phyloP scores from a whole-genome alignment of 1,140 invertebrate species.

The Pinna nobilis region DNA sequence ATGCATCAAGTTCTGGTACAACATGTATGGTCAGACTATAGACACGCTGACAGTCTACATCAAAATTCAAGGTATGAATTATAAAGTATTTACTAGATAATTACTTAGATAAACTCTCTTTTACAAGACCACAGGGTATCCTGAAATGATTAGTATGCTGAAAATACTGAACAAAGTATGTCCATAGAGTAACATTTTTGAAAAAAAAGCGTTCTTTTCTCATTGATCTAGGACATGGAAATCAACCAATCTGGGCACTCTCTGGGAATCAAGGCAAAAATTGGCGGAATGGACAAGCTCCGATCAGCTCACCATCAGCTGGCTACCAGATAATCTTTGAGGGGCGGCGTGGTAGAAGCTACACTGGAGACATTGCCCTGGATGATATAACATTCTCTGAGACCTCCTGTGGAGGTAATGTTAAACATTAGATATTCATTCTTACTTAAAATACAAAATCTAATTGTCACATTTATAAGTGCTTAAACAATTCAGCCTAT shows the following conservation, averaged over 20 bases:
- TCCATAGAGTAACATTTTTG: too few relatives aligned
- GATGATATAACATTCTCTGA: constrained; percentile 79
- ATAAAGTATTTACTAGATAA: background rate
- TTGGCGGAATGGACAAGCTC: constrained; percentile 59
- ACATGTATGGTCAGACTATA: constrained; percentile 67
- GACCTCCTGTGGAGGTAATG: constrained; percentile 71
- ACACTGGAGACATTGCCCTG: constrained; percentile 84
- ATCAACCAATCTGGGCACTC: constrained; percentile 43
- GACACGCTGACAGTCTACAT: constrained; percentile 60
- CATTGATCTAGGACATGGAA: background rate
- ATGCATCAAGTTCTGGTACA: constrained; percentile 72
- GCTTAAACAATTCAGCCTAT: too few relatives aligned
- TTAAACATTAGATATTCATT: background rate
- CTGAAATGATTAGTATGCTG: too few relatives aligned
- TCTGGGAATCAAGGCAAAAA: constrained; percentile 47
- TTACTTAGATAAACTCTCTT: too few relatives aligned
- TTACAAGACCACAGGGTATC: too few relatives aligned
- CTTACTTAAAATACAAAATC: background rate
- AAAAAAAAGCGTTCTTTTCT: background rate
- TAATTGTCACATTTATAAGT: background rate
- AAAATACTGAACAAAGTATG: too few relatives aligned
- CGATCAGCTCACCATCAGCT: constrained; percentile 37
- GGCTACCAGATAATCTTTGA: constrained; percentile 57
- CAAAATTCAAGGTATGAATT: constrained; percentile 44
- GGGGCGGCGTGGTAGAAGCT: constrained; percentile 81